Percentiles rank a stretch among this genome's conserved stretches.
These are phyloP conservation scores for Pitangus sulphuratus DNA, from an alignment of 2,797 vertebrate species.

Conservation along the genomic window DNA sequence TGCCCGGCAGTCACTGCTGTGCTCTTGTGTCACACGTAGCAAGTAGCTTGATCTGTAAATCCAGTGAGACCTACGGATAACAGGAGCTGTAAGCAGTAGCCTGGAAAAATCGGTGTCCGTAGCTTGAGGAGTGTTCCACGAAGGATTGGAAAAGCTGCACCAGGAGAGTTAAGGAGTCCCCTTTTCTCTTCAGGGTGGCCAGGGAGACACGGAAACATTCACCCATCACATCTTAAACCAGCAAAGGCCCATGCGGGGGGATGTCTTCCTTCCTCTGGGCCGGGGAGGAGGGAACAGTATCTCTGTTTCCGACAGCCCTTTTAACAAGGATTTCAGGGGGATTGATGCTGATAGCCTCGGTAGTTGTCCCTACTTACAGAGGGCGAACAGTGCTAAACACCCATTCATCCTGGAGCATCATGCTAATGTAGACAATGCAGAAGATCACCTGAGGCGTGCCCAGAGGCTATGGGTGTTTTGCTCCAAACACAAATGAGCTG, in stretches of 20 bases:
- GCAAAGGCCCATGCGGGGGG: background rate
- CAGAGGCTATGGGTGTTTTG: background rate
- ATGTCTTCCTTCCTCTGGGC: background rate
- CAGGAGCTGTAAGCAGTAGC: background rate
- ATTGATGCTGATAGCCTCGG: background rate
- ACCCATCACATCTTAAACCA: background rate
- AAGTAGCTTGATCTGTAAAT: background rate
- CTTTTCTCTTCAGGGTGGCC: background rate
- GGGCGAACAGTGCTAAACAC: background rate
- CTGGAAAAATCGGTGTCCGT: background rate
- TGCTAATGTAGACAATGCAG: background rate
- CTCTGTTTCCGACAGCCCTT: background rate
- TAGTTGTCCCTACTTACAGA: background rate
- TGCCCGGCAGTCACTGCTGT: accelerated
- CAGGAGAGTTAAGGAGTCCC: background rate
- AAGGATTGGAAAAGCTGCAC: background rate
- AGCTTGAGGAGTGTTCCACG: accelerated
- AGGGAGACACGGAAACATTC: background rate
- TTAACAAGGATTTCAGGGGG: background rate
- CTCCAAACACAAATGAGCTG: background rate
- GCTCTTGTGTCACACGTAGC: accelerated
- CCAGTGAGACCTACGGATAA: accelerated
- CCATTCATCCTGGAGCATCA: background rate
- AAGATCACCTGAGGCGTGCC: background rate
- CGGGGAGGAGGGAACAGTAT: background rate